phyloP scores from a whole-genome alignment of 2,797 vertebrate genomes.

The Vultur gryphus region DNA sequence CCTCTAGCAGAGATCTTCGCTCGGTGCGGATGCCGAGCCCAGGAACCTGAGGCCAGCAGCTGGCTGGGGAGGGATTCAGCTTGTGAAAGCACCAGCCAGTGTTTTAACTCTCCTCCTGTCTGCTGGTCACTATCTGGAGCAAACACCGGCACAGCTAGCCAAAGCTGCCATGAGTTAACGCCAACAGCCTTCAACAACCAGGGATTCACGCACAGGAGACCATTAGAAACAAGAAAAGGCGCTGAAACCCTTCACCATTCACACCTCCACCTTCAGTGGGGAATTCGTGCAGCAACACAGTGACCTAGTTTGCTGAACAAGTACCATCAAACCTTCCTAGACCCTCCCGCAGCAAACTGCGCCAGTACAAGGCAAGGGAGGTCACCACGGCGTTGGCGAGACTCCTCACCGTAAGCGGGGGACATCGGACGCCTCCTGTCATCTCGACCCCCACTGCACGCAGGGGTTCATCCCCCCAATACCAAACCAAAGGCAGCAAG shows the following conservation, averaged over 20 bases:
- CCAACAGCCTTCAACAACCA: background rate
- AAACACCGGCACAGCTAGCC: background rate
- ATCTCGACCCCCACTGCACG: fast-evolving
- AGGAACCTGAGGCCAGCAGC: background rate
- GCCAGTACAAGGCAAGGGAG: background rate
- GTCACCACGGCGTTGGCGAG: fast-evolving
- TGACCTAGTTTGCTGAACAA: background rate
- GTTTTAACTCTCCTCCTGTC: background rate
- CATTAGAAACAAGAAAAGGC: fast-evolving
- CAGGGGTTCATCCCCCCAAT: background rate
- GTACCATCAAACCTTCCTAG: background rate
- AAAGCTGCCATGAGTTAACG: fast-evolving
- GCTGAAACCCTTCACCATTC: background rate
- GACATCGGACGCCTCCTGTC: background rate
- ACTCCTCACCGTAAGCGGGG: fast-evolving
- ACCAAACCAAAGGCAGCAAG: background rate
- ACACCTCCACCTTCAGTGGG: background rate
- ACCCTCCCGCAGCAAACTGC: fast-evolving
- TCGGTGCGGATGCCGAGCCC: fast-evolving
- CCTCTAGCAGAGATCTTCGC: fast-evolving
- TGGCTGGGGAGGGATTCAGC: background rate
- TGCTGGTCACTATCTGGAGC: background rate
- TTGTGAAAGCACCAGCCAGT: background rate
- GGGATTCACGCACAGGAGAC: background rate
- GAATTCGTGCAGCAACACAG: background rate